These are phyloP conservation scores for Hermodice carunculata DNA, from an alignment of 2,888 invertebrate species.

Conservation along the genomic window DNA sequence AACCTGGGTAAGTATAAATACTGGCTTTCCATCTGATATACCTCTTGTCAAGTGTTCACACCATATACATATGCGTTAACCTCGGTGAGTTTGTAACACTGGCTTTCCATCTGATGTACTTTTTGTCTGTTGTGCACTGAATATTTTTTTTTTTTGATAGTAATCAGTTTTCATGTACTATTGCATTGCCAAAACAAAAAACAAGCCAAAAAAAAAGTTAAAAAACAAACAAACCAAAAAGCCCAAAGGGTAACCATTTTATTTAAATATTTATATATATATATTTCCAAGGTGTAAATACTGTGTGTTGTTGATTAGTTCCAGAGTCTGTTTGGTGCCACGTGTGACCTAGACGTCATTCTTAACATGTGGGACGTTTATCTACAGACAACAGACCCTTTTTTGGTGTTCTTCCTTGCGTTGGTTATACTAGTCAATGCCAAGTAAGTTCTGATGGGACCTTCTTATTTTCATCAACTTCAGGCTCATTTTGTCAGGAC, in stretches of 20 bases:
- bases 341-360: conserved; percentile 87
- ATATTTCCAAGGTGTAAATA: not conserved
- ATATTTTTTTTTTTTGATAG: conserved; percentile 87
- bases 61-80: conserved; percentile 89
- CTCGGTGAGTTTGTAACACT: conserved; percentile 76
- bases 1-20: conserved; percentile 77
- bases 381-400: conserved; percentile 95
- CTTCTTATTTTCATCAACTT: not conserved
- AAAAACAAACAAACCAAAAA: too few relatives aligned
- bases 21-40: not conserved
- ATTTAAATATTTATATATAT: not conserved
- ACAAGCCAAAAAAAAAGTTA: too few relatives aligned
- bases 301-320: conserved; percentile 72
- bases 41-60: too few relatives aligned
- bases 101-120: not conserved
- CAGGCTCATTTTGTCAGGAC: too few relatives aligned
- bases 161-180: conserved; percentile 80
- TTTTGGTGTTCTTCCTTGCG: conserved; percentile 94
- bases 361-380: conserved; percentile 96
- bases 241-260: too few relatives aligned
- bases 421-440: conserved; percentile 96
- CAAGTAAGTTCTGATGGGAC: conserved; percentile 70
- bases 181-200: too few relatives aligned
- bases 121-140: too few relatives aligned
- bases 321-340: conserved; percentile 88